Base-by-base conservation (phyloP, 2,888 invertebrate species). In the Deilephila elpenor region DNA sequence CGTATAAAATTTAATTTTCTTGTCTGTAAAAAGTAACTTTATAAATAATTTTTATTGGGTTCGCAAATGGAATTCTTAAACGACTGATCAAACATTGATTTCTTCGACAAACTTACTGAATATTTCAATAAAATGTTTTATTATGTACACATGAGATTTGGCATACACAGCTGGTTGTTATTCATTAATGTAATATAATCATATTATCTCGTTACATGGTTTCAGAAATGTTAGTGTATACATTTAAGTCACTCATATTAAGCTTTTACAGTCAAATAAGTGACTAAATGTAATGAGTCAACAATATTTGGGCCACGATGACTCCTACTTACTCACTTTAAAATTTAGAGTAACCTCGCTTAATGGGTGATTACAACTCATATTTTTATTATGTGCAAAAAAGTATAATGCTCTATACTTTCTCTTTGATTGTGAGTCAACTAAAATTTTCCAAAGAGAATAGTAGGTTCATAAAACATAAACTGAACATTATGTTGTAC, bases 1-100 rank as follows among this genome's bases (percentile, higher is more conserved):
- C 51, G 74, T 70, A 75, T 80, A 79, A 80, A 80, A 67, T 78
- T 70, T 44, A 67, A 37, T 78, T 29, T 73, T 76, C 71, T 74
- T 76, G 67, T 76, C 76, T 76, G 75, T 70, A 71, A 76, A 78
- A 75, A 75, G 44, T 75, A 75, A 73, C n/a, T 75, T 59, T 72
- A 75, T 75, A 75, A 75, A 75, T 76, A 77, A 32, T 29, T 74
- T 75, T 76, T 75, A 73, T 74, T 70, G 75, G 70, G 19, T 37
- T 71, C 29, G 20, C 44, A 73, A 73, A 73, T 73, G 56, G 64
- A 70, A 59, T 70, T 70, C 44, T 73, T 70, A 59, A 71, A 56
- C 37, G 44, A 11, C 37, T 25, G 59, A 20, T 14, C 44, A 37
- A 60, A 59, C 59, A 44, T 71, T 37, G 32, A 71, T 60, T 60